phyloP scores from a whole-genome alignment of 2,797 vertebrate genomes.

The Phalanger gymnotis region DNA sequence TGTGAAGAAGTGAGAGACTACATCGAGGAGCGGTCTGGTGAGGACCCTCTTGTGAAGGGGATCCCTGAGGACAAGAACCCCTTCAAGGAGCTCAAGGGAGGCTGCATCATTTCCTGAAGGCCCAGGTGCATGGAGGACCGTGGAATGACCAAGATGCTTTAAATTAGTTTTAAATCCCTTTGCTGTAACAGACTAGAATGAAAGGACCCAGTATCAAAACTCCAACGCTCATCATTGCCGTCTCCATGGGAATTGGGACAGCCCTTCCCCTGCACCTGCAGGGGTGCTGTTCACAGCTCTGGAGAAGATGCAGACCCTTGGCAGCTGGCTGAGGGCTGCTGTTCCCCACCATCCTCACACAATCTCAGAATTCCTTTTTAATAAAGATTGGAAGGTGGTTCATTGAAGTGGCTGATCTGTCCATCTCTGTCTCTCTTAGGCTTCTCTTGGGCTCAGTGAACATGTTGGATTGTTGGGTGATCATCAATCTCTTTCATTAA shows the following conservation, averaged over 20 bases:
- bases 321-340: neutral
- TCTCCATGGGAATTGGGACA: neutral
- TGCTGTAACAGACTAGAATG: neutral
- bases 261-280: neutral
- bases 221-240: neutral
- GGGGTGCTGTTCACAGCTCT: neutral
- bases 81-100: slow-evolving; percentile 98
- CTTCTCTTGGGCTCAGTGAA: neutral
- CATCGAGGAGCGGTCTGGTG: slow-evolving; percentile 91
- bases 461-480: neutral
- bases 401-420: neutral
- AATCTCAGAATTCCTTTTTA: slow-evolving; percentile 31
- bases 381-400: slow-evolving; percentile 58
- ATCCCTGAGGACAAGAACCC: slow-evolving; percentile 97
- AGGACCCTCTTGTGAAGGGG: slow-evolving; percentile 95
- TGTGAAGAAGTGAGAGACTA: slow-evolving; percentile 96
- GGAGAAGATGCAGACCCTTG: neutral
- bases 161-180: neutral
- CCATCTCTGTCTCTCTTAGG: neutral
- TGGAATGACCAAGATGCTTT: neutral
- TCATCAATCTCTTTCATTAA: neutral
- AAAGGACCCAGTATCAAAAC: neutral
- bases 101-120: slow-evolving; percentile 92
- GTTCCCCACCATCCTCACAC: neutral
- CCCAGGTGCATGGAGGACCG: too few relatives aligned